phyloP scores from a whole-genome alignment of 2,888 invertebrate genomes.

The Podotricha telesiphe region DNA sequence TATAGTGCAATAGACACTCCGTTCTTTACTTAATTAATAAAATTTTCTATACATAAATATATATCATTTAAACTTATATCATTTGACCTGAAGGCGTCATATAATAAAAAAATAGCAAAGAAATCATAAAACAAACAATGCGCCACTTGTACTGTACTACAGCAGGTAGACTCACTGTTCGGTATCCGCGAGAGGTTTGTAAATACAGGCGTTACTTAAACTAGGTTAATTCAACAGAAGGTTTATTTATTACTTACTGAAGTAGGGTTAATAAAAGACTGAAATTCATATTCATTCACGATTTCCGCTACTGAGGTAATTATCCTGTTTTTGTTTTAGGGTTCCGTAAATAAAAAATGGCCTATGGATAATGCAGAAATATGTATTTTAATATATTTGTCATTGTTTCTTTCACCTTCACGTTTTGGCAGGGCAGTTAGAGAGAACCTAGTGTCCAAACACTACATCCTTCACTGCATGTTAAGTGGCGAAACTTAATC shows the following conservation, averaged over 20 bases:
- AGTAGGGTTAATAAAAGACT: slow-evolving; percentile 2
- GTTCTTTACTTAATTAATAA: no score
- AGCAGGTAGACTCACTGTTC: slow-evolving; percentile 14
- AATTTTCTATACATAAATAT: no score
- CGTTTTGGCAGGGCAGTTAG: no score
- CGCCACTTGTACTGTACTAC: not conserved
- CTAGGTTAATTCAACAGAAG: slow-evolving; percentile 36
- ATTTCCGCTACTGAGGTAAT: not conserved
- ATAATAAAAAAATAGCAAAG: slow-evolving; percentile 6
- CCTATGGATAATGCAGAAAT: no score
- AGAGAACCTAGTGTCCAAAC: no score
- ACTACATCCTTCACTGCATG: no score
- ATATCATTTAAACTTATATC: not conserved
- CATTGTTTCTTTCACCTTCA: no score
- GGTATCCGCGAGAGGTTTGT: slow-evolving; percentile 28
- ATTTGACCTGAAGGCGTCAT: not conserved
- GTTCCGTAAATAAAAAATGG: not conserved
- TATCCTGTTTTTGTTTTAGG: not conserved
- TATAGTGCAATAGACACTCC: no score
- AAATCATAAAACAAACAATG: slow-evolving; percentile 17
- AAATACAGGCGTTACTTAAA: slow-evolving; percentile 34
- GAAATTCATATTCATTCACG: slow-evolving; percentile 11
- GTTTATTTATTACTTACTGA: slow-evolving; percentile 23
- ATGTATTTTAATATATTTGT: no score
- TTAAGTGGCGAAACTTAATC: no score